Evolutionary conservation across 2,888 invertebrate genomes (phyloP).

Genomic region (Selenia dentaria): DNA sequence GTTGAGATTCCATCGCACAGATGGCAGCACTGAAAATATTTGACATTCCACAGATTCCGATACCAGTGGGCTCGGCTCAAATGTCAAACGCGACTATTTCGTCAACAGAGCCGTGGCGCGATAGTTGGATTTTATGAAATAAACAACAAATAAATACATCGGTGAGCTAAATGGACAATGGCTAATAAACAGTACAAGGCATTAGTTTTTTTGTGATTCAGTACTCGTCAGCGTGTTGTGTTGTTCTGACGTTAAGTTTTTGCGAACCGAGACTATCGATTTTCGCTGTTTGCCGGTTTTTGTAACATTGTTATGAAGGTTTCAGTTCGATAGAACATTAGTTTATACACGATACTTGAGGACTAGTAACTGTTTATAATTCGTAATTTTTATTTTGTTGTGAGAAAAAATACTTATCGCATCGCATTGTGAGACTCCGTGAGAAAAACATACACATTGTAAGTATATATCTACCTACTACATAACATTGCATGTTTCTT

Average conservation of each 20-base stretch:
- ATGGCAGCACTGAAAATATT: slow-evolving; percentile 88
- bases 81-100: slow-evolving; percentile 88
- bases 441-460: slow-evolving; percentile 61
- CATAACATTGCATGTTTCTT: slow-evolving; percentile 14
- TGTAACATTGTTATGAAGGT: slow-evolving; percentile 69
- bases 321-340: slow-evolving; percentile 55
- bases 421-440: slow-evolving; percentile 59
- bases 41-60: slow-evolving; percentile 87
- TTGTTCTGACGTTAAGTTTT: slow-evolving; percentile 57
- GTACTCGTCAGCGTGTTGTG: slow-evolving; percentile 60
- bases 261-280: slow-evolving; percentile 72
- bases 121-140: slow-evolving; percentile 80
- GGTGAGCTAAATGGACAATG: slow-evolving; percentile 74
- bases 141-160: slow-evolving; percentile 75
- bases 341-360: slow-evolving; percentile 25
- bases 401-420: slow-evolving; percentile 51
- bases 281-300: slow-evolving; percentile 78
- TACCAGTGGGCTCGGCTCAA: slow-evolving; percentile 88
- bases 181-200: slow-evolving; percentile 67
- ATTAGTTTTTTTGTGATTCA: slow-evolving; percentile 62
- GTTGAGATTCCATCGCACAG: slow-evolving; percentile 81
- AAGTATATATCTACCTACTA: slow-evolving; percentile 41
- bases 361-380: slow-evolving; percentile 24
- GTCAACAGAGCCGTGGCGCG: slow-evolving; percentile 84
- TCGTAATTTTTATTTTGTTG: slow-evolving; percentile 32